phyloP scores from a whole-genome alignment of 2,797 vertebrate species.

The Muscicapa comitata region DNA sequence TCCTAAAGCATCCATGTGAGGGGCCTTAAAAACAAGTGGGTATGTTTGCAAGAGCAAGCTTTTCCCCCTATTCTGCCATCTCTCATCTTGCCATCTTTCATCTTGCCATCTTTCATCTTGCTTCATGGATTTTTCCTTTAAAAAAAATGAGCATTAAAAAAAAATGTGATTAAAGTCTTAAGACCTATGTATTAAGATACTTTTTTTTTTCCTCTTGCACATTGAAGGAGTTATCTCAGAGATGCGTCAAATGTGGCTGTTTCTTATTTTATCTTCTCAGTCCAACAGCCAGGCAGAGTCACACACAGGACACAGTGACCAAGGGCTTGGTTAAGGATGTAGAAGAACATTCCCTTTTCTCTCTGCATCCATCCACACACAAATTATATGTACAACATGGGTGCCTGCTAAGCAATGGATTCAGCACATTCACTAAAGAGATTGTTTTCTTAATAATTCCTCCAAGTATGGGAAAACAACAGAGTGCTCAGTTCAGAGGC shows the following conservation, averaged over 20 bases:
- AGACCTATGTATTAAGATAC: not conserved
- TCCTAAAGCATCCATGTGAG: not conserved
- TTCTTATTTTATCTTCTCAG: not conserved
- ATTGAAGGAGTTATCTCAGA: not conserved
- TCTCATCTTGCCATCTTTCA: not conserved
- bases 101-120: not conserved
- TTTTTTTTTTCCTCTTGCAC: not conserved
- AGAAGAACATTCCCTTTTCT: not conserved
- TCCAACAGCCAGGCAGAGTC: not conserved
- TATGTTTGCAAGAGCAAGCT: not conserved
- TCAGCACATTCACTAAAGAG: not conserved
- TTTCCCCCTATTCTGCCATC: not conserved
- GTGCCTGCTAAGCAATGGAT: not conserved
- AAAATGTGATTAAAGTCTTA: not conserved
- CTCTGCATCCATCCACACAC: not conserved
- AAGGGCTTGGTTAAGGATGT: fast-evolving
- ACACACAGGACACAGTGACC: fast-evolving
- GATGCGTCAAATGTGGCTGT: not conserved
- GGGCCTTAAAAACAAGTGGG: not conserved
- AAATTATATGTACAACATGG: not conserved
- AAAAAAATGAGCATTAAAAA: not conserved
- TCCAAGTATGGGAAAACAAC: not conserved
- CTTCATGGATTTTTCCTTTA: not conserved
- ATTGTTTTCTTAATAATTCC: not conserved
- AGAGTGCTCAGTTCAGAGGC: not conserved